A percentile compares a stretch with the other conserved stretches of the same genome.
phyloP scores from a whole-genome alignment of 2,888 invertebrate species.

The Alsophila aescularia region DNA sequence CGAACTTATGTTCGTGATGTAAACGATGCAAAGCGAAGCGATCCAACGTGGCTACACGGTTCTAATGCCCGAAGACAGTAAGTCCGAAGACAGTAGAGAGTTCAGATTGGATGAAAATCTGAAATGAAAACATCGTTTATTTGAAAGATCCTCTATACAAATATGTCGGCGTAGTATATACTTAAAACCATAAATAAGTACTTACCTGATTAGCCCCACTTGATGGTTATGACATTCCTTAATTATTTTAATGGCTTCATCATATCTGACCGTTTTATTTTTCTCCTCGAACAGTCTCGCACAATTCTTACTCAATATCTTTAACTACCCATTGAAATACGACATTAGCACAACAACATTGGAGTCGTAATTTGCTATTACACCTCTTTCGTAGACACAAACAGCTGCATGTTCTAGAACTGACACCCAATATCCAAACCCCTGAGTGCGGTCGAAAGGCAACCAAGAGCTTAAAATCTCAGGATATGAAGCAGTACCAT shows the following conservation, averaged over 20 bases:
- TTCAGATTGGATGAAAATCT: slow-evolving; percentile 67
- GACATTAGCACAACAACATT: slow-evolving; percentile 70
- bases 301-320: slow-evolving; percentile 61
- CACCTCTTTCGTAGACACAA: slow-evolving; percentile 69
- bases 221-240: slow-evolving; percentile 64
- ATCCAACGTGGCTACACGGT: too few relatives aligned
- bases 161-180: background rate
- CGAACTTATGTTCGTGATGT: too few relatives aligned
- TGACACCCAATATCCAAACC: slow-evolving; percentile 60
- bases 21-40: too few relatives aligned
- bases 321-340: slow-evolving; percentile 71
- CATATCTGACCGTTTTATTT: slow-evolving; percentile 37
- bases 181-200: slow-evolving; percentile 10
- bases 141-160: background rate
- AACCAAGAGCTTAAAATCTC: slow-evolving; percentile 75
- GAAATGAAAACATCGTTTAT: slow-evolving; percentile 41
- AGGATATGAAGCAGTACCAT: slow-evolving; percentile 59
- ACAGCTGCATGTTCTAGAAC: slow-evolving; percentile 56
- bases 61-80: too few relatives aligned
- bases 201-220: slow-evolving; percentile 60
- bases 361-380: slow-evolving; percentile 71
- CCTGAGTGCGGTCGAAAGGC: slow-evolving; percentile 63
- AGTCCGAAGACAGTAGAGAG: slow-evolving; percentile 68
- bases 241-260: slow-evolving; percentile 52
- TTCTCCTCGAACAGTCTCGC: slow-evolving; percentile 55